Base-by-base conservation (phyloP, 2,113 vertebrate species). In the Bolborhynchus lineola region DNA sequence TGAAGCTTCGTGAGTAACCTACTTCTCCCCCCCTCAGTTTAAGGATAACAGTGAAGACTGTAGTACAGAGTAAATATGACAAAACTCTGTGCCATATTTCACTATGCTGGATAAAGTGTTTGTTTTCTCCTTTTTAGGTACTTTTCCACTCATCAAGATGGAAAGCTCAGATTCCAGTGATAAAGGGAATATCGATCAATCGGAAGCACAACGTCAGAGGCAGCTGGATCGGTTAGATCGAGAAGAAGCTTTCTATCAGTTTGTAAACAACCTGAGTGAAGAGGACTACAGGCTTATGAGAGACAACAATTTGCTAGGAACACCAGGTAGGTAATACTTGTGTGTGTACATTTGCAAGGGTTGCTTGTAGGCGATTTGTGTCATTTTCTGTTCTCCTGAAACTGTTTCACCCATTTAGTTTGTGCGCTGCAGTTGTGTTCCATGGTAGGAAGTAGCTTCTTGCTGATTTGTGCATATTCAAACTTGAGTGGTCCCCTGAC, bases 281-380 rank as follows among this genome's bases (percentile, higher is more conserved):
- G 99, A 99, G 89, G 99, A 99, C 95, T 99, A 99, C 97, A 98
- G 99, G 77, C 98, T 99, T 88, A 99, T 99, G 99, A 99, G 99
- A 93, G 99, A 99, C 96, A 99, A 99, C 98, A 99, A 99, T 96
- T 98, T 99, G 84, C 97, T 99, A 82, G 99, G 99, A 86, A 99
- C 99, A 47, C 99, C 99, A 98, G 99, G 99, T 99, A 97, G 81
- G 97, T 86, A 39, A 44, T 52, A 29, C 91, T 63, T 86, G 78
- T 28, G 71, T 57, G 0, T 86, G 49, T 53, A 28, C 55, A 28
- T 63, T 47, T 71, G 5, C 33, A 76, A 3, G 41, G 81, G 7
- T 25, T 31, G 44, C 52, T 62, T 64, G 44, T 63, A 65, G 76
- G 74, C 1, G 5, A 4, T 75, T 37, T 55, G 15, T 85, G 92